Base-by-base conservation (phyloP, 2,888 invertebrate genomes). In the Neuroscelio doddi region DNA sequence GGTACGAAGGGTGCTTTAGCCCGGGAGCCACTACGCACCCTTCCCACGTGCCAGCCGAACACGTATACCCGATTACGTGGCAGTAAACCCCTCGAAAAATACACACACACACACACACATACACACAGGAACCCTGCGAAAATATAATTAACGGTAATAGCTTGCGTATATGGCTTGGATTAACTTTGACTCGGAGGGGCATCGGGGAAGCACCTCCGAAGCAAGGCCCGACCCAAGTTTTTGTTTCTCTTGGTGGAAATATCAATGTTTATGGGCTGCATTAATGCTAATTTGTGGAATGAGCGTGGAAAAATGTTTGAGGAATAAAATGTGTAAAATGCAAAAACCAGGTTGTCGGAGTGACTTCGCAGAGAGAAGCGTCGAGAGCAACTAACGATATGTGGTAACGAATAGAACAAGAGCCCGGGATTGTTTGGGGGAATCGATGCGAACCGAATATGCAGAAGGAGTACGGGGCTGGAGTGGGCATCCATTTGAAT, bases 101-200 rank as follows among this genome's bases (percentile, higher is more conserved):
- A 67, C 55, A 63, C 36, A 68, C 69, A 71, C 68, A 58, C 62
- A 59, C 71, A 68, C n/a, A n/a, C n/a, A 63, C 64, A 67, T 52
- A 63, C 36, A 68, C 69, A 71, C 68, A 58, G 63, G 62, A 70
- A 68, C 75, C 70, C 73, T 70, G 70, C 73, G 80, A 83, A 83
- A 83, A 83, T 83, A 83, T 82, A 83, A 83, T 83, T 83, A 83
- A 83, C 83, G 81, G 79, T 83, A 83, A 83, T 83, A 82, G 81
- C 76, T 77, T 77, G 80, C 80, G 79, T 83, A 83, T 82, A 81
- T 80, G 80, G 79, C 77, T 75, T 75, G 82, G 83, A 82, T 83
- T 80, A 80, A 79, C 78, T 68, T 64, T 57, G 56, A 52, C 42
- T 79, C 50, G 53, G 69, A 50, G 58, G 61, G 63, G 29, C 30